Evolutionary conservation across 2,797 vertebrate genomes (phyloP).

Genomic region (Erethizon dorsatum): DNA sequence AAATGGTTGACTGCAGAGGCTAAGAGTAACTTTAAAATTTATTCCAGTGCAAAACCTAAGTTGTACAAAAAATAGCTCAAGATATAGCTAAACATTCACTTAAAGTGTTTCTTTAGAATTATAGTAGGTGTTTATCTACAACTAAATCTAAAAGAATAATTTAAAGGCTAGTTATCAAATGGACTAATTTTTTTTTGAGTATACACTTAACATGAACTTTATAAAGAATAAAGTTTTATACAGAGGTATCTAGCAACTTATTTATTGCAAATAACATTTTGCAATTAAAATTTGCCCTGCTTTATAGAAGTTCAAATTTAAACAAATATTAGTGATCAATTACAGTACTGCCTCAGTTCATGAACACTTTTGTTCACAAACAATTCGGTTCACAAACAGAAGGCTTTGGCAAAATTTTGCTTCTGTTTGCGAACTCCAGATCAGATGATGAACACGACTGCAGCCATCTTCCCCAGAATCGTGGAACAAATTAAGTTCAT

Average conservation of each 20-base stretch:
- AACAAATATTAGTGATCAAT: neutral
- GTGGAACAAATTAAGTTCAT: neutral
- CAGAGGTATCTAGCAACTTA: neutral
- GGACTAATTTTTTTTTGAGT: neutral
- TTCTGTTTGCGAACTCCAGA: accelerated
- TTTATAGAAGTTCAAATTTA: neutral
- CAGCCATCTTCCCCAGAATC: neutral
- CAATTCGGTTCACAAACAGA: neutral
- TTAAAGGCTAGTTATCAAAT: neutral
- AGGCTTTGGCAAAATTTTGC: neutral
- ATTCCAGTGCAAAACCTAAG: neutral
- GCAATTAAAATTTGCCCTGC: neutral
- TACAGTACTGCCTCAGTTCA: neutral
- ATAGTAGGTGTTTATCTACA: neutral
- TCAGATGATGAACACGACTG: neutral
- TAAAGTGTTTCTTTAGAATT: neutral
- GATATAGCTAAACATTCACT: neutral
- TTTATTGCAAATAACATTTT: neutral
- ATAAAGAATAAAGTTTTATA: neutral
- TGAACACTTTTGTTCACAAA: neutral
- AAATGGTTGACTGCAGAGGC: no score
- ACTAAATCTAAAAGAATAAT: neutral
- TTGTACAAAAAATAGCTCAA: neutral
- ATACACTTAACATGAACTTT: neutral
- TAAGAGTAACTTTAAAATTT: neutral